Base-by-base conservation (phyloP, 2,888 invertebrate genomes). In the Asteroscopus sphinx region DNA sequence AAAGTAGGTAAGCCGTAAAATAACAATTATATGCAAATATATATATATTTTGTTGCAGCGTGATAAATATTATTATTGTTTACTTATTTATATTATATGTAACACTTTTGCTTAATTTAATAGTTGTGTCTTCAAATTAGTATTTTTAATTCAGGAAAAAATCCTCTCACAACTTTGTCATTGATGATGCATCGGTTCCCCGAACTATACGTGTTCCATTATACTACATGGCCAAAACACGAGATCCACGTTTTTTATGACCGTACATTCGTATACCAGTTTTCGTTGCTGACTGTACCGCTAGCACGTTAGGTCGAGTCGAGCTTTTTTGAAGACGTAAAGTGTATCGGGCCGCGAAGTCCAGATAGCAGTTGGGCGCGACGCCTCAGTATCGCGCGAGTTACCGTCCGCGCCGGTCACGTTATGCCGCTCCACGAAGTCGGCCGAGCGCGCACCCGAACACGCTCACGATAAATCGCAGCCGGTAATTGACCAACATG, bases 351-450 rank as follows among this genome's bases (percentile, higher is more conserved):
- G 60, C 78, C 74, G 73, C 74, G 67, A 82, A 80, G 77, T 85
- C 77, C 74, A 86, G 87, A 87, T 86, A 86, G 82, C 79, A 69
- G 73, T 69, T 64, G 69, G 65, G 68, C 69, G 58, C 69, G 45
- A 60, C 67, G 67, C 53, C 70, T 83, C 90, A 93, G 93, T 93
- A 87, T 81, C 89, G 92, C 90, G 92, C 87, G 84, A 87, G 88
- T 82, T 72, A 65, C 82, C 86, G 83, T 51, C 73, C 83, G 82
- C 76, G 79, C 67, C 85, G 90, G 90, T 78, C 88, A 86, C 79
- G 87, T 85, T 45, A 85, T 83, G 87, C 72, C 80, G 83, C 81
- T 71, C 64, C 57, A 67, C 73, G 79, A 75, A 73, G 64, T 72
- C 69, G 63, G 64, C 72, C 78, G 70, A 79, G 68, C 84, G 80